These are phyloP conservation scores for Melanaphis sacchari DNA, from an alignment of 1,140 invertebrate species.

Conservation along the genomic window DNA sequence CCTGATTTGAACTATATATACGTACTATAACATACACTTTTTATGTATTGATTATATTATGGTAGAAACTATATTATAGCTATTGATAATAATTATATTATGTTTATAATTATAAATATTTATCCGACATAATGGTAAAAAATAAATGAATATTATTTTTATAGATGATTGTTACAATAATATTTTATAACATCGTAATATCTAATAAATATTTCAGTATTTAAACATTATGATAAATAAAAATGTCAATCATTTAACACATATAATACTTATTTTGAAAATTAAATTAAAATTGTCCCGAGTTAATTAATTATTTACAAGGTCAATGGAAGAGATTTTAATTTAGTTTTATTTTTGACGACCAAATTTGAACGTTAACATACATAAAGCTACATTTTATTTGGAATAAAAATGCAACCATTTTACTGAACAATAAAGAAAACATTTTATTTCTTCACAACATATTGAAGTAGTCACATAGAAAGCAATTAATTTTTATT, in stretches of 20 bases:
- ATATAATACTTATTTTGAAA: background rate
- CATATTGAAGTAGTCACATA: background rate
- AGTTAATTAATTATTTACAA: background rate
- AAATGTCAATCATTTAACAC: background rate
- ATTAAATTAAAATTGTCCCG: background rate
- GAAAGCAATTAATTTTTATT: background rate
- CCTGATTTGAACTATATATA: background rate
- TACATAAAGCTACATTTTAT: background rate
- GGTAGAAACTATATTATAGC: background rate
- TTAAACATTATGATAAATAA: background rate
- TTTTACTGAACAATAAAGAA: slow-evolving; percentile 12
- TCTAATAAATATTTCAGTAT: background rate
- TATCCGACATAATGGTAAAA: background rate
- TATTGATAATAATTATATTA: background rate
- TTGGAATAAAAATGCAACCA: background rate
- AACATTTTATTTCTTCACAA: slow-evolving; percentile 6
- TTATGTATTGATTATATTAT: background rate
- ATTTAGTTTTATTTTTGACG: background rate
- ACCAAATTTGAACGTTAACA: background rate
- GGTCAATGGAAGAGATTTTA: background rate
- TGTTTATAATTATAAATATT: background rate
- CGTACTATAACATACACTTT: background rate
- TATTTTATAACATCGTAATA: background rate
- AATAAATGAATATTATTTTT: background rate
- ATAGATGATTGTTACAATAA: background rate